These are phyloP conservation scores for Melanotus villosus DNA, from an alignment of 2,888 invertebrate genomes.

Conservation along the genomic window DNA sequence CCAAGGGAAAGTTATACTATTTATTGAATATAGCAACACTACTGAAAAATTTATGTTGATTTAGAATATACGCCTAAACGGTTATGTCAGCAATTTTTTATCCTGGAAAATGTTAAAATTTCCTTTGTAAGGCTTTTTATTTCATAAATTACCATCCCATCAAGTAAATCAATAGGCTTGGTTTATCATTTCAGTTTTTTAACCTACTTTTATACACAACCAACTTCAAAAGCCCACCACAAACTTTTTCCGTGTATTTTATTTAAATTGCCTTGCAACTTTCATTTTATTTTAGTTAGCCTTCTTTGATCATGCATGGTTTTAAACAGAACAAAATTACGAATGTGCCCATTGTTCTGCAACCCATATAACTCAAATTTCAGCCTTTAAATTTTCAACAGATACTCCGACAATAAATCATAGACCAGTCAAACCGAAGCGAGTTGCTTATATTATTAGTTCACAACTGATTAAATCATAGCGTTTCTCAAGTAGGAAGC, in stretches of 20 bases:
- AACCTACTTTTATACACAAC: not conserved
- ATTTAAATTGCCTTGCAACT: too few relatives aligned
- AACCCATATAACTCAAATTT: too few relatives aligned
- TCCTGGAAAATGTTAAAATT: slow-evolving; percentile 9
- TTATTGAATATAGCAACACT: slow-evolving; percentile 34
- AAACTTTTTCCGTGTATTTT: too few relatives aligned
- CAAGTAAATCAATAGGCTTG: slow-evolving; percentile 12
- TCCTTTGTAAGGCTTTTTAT: slow-evolving; percentile 4
- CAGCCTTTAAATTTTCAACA: too few relatives aligned
- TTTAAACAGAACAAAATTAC: too few relatives aligned
- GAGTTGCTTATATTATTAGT: too few relatives aligned
- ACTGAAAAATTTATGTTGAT: slow-evolving; percentile 33
- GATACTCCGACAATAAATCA: too few relatives aligned
- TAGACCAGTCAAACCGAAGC: too few relatives aligned
- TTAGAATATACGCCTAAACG: slow-evolving; percentile 14
- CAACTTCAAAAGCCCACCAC: too few relatives aligned
- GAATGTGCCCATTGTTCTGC: too few relatives aligned
- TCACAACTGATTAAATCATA: slow-evolving; percentile 22
- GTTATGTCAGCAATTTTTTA: slow-evolving; percentile 18
- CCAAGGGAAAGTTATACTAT: slow-evolving; percentile 26
- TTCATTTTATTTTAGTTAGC: too few relatives aligned
- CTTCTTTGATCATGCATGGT: too few relatives aligned
- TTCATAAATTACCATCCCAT: slow-evolving; percentile 15
- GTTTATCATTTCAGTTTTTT: slow-evolving; percentile 15
- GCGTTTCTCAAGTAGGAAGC: slow-evolving; percentile 7